Base-by-base conservation (phyloP, 2,888 invertebrate genomes). In the Phengaris arion region DNA sequence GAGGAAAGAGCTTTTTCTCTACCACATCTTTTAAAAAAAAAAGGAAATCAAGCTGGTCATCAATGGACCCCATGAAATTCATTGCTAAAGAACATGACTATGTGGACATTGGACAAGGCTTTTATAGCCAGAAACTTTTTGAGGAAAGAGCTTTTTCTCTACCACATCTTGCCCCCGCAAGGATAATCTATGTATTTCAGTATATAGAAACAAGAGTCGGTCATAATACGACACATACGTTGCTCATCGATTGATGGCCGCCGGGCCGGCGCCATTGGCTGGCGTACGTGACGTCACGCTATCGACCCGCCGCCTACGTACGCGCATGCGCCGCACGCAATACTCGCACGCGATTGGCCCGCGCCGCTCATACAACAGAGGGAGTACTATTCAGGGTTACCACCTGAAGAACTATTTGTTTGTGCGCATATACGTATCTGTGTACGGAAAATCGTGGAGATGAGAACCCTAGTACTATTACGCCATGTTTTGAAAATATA, bases 301-400 rank as follows among this genome's bases (percentile, higher is more conserved):
- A 92, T 92, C 92, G 92, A 92, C 87, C 91, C 85, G 81, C 81
- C 91, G 88, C 91, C 91, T 87, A 89, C 90, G 85, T 81, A 77
- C 88, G 87, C 92, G 92, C 92, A 91, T 91, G 92, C 92, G 92
- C 82, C 83, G 80, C 78, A 74, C 35, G 48, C 74, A 73, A 77
- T 81, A 77, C 85, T 83, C 80, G 77, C 78, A 83, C 83, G 83
- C 82, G 83, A 92, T 90, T 92, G 90, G 92, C 79, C 81, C 78
- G 78, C 79, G 75, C 77, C 79, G 81, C 82, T 82, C 83, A 81
- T 82, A 82, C 83, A 85, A 83, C 85, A 82, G 83, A 83, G 79
- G 82, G 83, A 83, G 84, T 83, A 84, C 84, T 85, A 78, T 79
- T 81, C 76, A 74, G 64, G 64, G 64, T 35, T 64, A 35, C 64